Percentiles rank a stretch among this genome's conserved stretches.
Evolutionary conservation across 2,113 vertebrate genomes (phyloP).

Genomic region (Cyprinodon variegatus): DNA sequence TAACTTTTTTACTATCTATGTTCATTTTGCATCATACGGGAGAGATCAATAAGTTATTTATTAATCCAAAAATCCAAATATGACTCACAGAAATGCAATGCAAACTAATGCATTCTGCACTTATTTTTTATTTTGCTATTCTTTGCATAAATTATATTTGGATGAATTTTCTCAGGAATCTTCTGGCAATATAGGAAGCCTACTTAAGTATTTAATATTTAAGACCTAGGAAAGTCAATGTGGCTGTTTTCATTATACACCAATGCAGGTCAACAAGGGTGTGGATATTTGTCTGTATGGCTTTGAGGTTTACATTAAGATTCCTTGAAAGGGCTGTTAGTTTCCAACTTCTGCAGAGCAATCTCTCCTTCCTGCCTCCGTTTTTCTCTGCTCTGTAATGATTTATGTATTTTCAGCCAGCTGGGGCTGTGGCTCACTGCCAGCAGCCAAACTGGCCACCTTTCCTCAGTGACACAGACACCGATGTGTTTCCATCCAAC

Average conservation of each 20-base stretch:
- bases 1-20: neutral
- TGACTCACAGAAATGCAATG: neutral
- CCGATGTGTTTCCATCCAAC: conserved; percentile 40
- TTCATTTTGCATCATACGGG: neutral
- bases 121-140: too few relatives aligned
- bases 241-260: neutral
- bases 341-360: neutral
- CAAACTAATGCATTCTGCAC: too few relatives aligned
- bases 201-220: neutral
- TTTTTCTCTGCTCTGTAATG: conserved; percentile 17
- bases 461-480: conserved; percentile 36
- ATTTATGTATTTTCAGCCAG: conserved; percentile 43
- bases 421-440: conserved; percentile 29
- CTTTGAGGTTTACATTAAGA: neutral
- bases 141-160: too few relatives aligned
- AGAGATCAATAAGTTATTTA: neutral
- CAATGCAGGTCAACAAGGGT: neutral
- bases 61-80: neutral
- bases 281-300: neutral
- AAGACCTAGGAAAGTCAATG: neutral
- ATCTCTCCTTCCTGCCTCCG: neutral
- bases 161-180: too few relatives aligned
- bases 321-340: neutral
- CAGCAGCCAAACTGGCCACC: conserved; percentile 46
- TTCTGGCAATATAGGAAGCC: neutral